phyloP scores from a whole-genome alignment of 1,140 invertebrate genomes.

The Drosophila mayri region DNA sequence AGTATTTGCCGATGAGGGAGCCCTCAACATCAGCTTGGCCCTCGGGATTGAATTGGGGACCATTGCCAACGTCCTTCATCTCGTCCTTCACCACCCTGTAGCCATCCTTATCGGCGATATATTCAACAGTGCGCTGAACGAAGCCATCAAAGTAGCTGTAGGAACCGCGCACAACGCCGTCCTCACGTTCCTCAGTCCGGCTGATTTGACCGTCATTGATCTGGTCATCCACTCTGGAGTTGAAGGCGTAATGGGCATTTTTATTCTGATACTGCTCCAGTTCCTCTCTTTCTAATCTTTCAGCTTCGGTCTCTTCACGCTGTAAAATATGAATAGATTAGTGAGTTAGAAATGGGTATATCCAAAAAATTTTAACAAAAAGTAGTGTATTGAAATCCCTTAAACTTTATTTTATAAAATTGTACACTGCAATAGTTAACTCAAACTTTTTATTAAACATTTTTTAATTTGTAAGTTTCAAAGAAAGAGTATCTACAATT shows the following conservation, averaged over 20 bases:
- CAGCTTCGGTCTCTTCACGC: constrained; percentile 35
- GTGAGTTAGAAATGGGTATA: background rate
- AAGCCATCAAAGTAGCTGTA: constrained; percentile 88
- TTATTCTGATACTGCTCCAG: constrained; percentile 65
- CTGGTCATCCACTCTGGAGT: constrained; percentile 85
- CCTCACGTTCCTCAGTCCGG: constrained; percentile 86
- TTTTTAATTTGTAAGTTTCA: background rate
- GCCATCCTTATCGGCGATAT: constrained; percentile 87
- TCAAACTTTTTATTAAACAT: background rate
- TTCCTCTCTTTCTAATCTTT: constrained; percentile 36
- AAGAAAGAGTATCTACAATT: background rate
- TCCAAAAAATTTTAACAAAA: rapidly evolving
- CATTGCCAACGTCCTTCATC: constrained; percentile 85
- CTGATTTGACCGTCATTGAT: constrained; percentile 86
- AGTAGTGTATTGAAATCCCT: background rate
- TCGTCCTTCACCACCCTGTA: constrained; percentile 86
- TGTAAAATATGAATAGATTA: background rate
- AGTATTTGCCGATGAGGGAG: constrained; percentile 82
- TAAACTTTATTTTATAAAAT: background rate
- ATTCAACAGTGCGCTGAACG: constrained; percentile 86
- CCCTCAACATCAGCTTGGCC: constrained; percentile 85
- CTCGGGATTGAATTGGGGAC: constrained; percentile 85
- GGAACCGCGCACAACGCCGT: constrained; percentile 85
- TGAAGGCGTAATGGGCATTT: constrained; percentile 85
- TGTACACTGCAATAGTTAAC: background rate